These are phyloP conservation scores for Chironomus tepperi DNA, from an alignment of 1,140 invertebrate species.

Conservation along the genomic window DNA sequence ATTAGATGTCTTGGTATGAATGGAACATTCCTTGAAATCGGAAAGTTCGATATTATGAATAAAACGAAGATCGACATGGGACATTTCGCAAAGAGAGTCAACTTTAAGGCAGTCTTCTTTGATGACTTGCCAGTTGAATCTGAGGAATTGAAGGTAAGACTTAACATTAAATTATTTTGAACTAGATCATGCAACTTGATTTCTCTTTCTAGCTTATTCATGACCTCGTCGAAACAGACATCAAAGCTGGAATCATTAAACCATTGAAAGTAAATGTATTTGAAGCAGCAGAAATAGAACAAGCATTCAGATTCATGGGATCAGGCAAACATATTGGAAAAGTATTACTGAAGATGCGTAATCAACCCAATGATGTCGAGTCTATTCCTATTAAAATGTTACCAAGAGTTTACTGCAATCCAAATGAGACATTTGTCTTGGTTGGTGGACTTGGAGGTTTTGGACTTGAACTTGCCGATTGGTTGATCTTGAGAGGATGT, in stretches of 20 bases:
- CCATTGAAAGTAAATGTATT: slow-evolving; percentile 49
- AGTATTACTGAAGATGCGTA: slow-evolving; percentile 51
- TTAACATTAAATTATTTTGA: slow-evolving; percentile 27
- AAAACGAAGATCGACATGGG: slow-evolving; percentile 46
- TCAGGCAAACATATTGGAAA: slow-evolving; percentile 77
- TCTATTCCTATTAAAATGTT: slow-evolving; percentile 17
- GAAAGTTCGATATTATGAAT: slow-evolving; percentile 45
- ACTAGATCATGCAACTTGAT: slow-evolving; percentile 5
- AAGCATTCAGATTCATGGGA: slow-evolving; percentile 63
- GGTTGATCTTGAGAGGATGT: slow-evolving; percentile 62
- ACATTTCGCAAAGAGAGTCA: slow-evolving; percentile 58
- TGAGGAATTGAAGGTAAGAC: slow-evolving; percentile 48
- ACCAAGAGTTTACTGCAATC: slow-evolving; percentile 25
- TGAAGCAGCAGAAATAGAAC: slow-evolving; percentile 45
- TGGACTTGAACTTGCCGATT: slow-evolving; percentile 68
- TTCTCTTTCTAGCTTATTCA: slow-evolving; percentile 44
- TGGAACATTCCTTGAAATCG: slow-evolving; percentile 52
- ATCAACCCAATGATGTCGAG: slow-evolving; percentile 40
- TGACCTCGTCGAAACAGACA: slow-evolving; percentile 50
- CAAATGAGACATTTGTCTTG: slow-evolving; percentile 40
- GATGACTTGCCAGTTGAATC: slow-evolving; percentile 50
- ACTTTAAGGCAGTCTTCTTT: slow-evolving; percentile 62
- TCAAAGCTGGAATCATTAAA: slow-evolving; percentile 50
- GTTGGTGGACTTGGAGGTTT: slow-evolving; percentile 70
- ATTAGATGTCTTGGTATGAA: slow-evolving; percentile 49